phyloP scores from a whole-genome alignment of 2,888 invertebrate genomes.

The Molanna angustata region DNA sequence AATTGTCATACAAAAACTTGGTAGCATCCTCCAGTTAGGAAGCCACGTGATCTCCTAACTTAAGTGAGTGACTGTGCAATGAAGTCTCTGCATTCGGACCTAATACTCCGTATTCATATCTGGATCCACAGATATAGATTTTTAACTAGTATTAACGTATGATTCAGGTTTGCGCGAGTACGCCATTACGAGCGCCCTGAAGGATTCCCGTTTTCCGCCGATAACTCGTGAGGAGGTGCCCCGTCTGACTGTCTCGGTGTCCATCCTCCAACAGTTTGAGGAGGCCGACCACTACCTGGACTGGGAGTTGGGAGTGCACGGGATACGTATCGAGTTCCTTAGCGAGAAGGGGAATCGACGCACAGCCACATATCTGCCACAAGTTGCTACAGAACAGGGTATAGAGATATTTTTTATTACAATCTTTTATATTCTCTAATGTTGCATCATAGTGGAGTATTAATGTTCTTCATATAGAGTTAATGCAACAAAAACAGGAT shows the following conservation, averaged over 20 bases:
- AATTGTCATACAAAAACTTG: too few species aligned
- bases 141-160: too few species aligned
- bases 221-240: conserved; percentile 92
- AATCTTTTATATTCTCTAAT: background rate
- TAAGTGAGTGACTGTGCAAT: too few species aligned
- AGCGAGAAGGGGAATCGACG: conserved; percentile 91
- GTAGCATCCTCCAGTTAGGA: too few species aligned
- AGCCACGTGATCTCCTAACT: too few species aligned
- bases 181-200: conserved; percentile 96
- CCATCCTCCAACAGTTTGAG: conserved; percentile 94
- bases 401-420: background rate
- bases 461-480: background rate
- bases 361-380: conserved; percentile 97
- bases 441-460: background rate
- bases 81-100: too few species aligned
- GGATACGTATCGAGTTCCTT: conserved; percentile 95
- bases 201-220: conserved; percentile 95
- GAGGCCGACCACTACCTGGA: conserved; percentile 93
- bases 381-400: conserved; percentile 98
- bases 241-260: conserved; percentile 91
- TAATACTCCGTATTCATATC: too few species aligned
- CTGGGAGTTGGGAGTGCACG: conserved; percentile 97
- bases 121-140: too few species aligned
- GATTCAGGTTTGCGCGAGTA: conserved; percentile 95
- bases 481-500: too few species aligned